phyloP scores from a whole-genome alignment of 1,140 invertebrate species.

The Lasioglossum albipes region DNA sequence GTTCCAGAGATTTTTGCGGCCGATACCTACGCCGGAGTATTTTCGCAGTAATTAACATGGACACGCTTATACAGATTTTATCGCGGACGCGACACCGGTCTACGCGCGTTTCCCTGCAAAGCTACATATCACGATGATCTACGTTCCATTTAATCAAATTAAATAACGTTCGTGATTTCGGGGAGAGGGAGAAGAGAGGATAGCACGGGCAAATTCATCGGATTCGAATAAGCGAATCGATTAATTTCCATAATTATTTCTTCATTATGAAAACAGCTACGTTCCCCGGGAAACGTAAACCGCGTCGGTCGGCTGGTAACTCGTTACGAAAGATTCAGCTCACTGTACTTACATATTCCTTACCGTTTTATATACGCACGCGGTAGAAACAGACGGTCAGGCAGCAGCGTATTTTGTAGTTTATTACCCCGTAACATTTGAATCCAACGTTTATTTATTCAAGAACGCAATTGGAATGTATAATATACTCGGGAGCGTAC shows the following conservation, averaged over 20 bases:
- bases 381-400: too few relatives aligned
- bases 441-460: background rate
- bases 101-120: background rate
- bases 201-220: background rate
- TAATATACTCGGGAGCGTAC: too few relatives aligned
- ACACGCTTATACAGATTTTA: background rate
- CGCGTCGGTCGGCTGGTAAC: background rate
- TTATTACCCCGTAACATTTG: background rate
- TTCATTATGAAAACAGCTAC: background rate
- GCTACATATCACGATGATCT: background rate
- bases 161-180: background rate
- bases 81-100: background rate
- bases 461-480: background rate
- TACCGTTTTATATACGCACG: background rate
- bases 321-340: constrained; percentile 5
- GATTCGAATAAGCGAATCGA: constrained; percentile 20
- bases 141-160: constrained; percentile 15
- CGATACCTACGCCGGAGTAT: background rate
- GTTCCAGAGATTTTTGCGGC: background rate
- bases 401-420: background rate
- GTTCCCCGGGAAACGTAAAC: background rate
- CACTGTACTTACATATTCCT: background rate
- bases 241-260: constrained; percentile 39
- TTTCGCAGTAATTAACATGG: background rate
- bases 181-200: too few relatives aligned